phyloP scores from a whole-genome alignment of 2,113 vertebrate species.

The Rhinogobius similis region DNA sequence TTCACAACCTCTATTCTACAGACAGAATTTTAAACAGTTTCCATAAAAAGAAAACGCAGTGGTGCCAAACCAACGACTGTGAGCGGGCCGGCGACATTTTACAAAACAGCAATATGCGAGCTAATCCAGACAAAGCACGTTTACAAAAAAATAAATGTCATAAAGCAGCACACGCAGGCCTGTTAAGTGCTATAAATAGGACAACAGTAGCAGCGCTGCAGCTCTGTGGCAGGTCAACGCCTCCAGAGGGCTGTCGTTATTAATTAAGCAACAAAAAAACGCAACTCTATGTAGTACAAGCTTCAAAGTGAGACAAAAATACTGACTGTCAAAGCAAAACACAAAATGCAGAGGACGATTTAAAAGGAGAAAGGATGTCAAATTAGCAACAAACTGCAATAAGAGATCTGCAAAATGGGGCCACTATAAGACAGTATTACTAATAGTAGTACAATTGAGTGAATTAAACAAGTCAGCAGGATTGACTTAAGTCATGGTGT shows the following conservation, averaged over 20 bases:
- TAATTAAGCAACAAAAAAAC: conserved; percentile 16
- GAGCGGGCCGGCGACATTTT: neutral
- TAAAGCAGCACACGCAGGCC: neutral
- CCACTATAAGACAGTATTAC: conserved; percentile 12
- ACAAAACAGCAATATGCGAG: neutral
- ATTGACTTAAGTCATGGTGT: conserved; percentile 20
- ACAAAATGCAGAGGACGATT: neutral
- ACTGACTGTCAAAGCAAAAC: conserved; percentile 30
- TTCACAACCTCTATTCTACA: neutral
- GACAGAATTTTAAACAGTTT: neutral
- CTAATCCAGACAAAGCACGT: neutral
- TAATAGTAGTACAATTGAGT: no score
- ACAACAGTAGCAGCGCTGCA: neutral
- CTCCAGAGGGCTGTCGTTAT: conserved; percentile 29
- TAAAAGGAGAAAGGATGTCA: neutral
- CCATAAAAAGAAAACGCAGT: neutral
- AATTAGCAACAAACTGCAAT: neutral
- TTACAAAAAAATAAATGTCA: neutral
- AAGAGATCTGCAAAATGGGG: neutral
- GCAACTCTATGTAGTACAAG: conserved; percentile 3
- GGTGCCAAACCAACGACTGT: neutral
- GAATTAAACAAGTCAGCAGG: conserved; percentile 13
- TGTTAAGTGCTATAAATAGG: neutral
- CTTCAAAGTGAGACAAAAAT: conserved; percentile 31
- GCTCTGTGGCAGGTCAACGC: neutral